Conservation (phyloP, 2,113 vertebrate species). For the Hymenochirus boettgeri region DNA sequence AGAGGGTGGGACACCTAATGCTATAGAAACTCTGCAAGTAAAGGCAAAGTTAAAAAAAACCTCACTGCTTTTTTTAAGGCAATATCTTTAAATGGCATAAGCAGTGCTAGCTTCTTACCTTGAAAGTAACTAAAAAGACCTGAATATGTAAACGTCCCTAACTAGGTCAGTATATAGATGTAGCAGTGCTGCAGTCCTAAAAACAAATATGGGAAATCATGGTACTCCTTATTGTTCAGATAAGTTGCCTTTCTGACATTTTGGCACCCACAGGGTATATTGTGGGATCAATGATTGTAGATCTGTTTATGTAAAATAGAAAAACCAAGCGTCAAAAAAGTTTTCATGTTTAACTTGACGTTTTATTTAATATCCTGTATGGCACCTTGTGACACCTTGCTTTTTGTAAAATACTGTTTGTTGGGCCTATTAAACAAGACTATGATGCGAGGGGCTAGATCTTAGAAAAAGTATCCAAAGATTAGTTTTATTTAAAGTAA, state of each 20-base stretch:
- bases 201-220: neutral
- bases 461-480: too few relatives aligned
- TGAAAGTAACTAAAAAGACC: slow-evolving; percentile 23
- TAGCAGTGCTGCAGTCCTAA: neutral
- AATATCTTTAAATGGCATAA: slow-evolving; percentile 3
- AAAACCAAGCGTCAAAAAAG: too few relatives aligned
- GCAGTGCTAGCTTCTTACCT: slow-evolving; percentile 13
- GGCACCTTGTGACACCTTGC: too few relatives aligned
- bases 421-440: too few relatives aligned
- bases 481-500: too few relatives aligned
- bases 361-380: too few relatives aligned
- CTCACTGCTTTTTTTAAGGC: slow-evolving; percentile 8
- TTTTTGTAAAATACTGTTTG: too few relatives aligned
- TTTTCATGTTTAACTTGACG: too few relatives aligned
- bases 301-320: too few relatives aligned
- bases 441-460: too few relatives aligned
- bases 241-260: neutral
- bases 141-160: neutral
- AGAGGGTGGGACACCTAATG: slow-evolving; percentile 1
- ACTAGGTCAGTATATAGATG: neutral
- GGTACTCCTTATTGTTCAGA: neutral
- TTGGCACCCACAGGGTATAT: neutral
- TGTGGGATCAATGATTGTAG: neutral
- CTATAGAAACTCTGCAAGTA: slow-evolving; percentile 6
- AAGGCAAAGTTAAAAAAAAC: slow-evolving; percentile 8